These are phyloP conservation scores for Microhierax caerulescens DNA, from an alignment of 2,797 vertebrate genomes.

Conservation along the genomic window DNA sequence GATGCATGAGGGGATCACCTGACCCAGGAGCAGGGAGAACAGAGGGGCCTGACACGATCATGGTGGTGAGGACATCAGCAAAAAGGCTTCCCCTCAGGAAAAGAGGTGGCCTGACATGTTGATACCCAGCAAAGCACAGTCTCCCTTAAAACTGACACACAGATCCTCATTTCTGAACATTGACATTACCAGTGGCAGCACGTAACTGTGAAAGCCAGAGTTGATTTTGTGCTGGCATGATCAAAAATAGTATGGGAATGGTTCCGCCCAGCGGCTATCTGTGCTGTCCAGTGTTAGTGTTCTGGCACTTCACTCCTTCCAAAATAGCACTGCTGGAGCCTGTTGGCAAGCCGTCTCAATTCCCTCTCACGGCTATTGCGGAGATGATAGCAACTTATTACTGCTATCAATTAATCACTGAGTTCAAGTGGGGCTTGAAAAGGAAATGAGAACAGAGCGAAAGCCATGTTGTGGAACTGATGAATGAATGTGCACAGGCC, in stretches of 20 bases:
- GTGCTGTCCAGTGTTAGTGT: not conserved
- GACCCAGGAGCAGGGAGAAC: not conserved
- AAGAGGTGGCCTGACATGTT: not conserved
- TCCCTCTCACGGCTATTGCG: not conserved
- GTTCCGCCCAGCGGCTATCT: not conserved
- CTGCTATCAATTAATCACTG: not conserved
- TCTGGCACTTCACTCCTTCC: not conserved
- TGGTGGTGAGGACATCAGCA: not conserved
- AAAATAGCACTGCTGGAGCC: not conserved
- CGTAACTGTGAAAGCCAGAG: not conserved
- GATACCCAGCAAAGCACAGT: not conserved
- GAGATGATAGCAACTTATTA: not conserved
- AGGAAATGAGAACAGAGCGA: constrained; percentile 6
- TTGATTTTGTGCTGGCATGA: not conserved
- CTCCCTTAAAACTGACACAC: not conserved
- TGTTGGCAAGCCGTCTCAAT: not conserved
- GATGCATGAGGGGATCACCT: not conserved
- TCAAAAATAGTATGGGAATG: not conserved
- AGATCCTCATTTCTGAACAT: not conserved
- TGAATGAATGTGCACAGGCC: not conserved
- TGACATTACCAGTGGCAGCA: not conserved
- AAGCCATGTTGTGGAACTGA: not conserved
- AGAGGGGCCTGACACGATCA: not conserved
- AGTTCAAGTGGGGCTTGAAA: not conserved
- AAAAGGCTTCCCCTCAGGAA: fast-evolving